Evolutionary conservation across 1,140 invertebrate genomes (phyloP), one percentile per base, ranked within the genome.

Genomic region (Saccostrea echinata): DNA sequence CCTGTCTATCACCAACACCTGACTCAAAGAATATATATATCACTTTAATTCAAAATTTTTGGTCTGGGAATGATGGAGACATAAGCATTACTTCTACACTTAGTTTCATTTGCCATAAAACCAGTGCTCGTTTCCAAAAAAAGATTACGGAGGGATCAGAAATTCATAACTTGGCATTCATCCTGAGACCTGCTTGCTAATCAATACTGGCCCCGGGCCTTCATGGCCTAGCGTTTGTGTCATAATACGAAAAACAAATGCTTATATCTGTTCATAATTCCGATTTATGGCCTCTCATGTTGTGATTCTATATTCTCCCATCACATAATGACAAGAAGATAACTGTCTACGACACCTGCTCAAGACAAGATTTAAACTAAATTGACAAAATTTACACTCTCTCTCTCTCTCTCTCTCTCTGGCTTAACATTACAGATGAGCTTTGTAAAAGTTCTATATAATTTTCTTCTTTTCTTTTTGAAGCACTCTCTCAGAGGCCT

Each of bases 121-220:
- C 6, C 68, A 76, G 68, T 76, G 68, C 68, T 30, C 33, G 68
- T 30, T 76, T 76, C 68, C 64, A 68, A 6, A 6, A 43, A 43
- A 76, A 76, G 68, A 76, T 76, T 76, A 76, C 13, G 13, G 27
- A 12, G 16, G 68, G 68, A 76, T 76, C 68, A 76, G 68, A 76
- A 76, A 76, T 76, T 76, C 68, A 76, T 76, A 76, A 76, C 68
- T 30, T 76, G 68, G 68, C 68, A 35, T 76, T 76, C 68, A 76
- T 76, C 68, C 27, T 76, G 16, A 27, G 27, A 11, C 24, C 27
- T 27, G 68, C 33, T 76, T 76, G 68, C 27, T 13, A 27, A 76
- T 76, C 68, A 76, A 76, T 76, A 76, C 68, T 27, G 30, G 68
- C 68, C 11, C 68, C 18, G 68, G 68, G 68, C 24, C 30, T 9